Percentiles rank a stretch among this genome's conserved stretches.
Evolutionary conservation across 2,113 vertebrate genomes (phyloP).

Genomic region (Cisticola juncidis): DNA sequence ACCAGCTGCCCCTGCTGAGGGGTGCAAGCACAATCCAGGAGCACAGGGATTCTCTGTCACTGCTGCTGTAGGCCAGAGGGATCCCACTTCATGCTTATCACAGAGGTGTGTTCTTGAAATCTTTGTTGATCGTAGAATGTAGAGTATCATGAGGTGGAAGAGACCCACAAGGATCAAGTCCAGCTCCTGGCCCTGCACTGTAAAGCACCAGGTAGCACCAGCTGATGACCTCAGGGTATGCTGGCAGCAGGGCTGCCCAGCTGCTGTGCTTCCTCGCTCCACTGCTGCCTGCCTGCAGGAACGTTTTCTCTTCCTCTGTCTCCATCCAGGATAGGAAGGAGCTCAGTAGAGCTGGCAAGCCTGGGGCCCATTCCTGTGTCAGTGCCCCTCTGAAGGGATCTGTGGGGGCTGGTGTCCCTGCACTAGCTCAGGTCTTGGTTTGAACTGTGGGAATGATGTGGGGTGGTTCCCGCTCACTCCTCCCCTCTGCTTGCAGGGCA

Average conservation of each 20-base stretch:
- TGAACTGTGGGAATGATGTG: neutral
- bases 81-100: neutral
- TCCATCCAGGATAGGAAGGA: neutral
- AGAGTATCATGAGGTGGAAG: neutral
- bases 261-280: neutral
- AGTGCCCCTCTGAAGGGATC: neutral
- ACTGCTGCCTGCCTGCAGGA: neutral
- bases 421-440: accelerated
- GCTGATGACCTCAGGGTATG: neutral
- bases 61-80: neutral
- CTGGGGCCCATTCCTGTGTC: accelerated
- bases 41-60: accelerated
- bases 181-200: neutral
- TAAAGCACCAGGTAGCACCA: neutral
- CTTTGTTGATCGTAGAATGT: neutral
- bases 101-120: neutral
- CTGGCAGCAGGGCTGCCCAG: neutral
- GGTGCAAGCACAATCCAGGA: neutral
- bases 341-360: neutral
- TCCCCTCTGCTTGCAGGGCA: constrained; percentile 72
- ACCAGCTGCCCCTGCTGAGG: neutral
- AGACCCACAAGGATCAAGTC: neutral
- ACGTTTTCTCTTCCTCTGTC: accelerated
- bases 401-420: accelerated
- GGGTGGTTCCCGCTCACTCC: neutral